Conservation (phyloP, 2,113 vertebrate species). For the Emydura subglobosa region DNA sequence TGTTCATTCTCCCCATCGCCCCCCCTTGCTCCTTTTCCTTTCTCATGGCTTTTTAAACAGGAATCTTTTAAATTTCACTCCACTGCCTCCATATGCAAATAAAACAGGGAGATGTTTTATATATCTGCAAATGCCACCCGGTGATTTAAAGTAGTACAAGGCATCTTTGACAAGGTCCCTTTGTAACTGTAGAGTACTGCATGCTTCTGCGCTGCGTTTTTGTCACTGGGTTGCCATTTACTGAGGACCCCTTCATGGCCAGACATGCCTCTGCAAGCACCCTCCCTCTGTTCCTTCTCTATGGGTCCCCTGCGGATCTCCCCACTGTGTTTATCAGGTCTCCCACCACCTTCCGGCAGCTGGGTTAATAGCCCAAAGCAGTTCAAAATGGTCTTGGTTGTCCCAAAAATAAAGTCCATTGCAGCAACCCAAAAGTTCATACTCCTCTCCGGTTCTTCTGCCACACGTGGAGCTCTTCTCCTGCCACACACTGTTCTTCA, state of each 20-base stretch:
- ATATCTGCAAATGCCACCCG: not conserved
- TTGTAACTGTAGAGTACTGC: not conserved
- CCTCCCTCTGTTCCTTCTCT: not conserved
- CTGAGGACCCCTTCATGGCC: too few relatives aligned
- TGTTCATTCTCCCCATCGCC: not conserved
- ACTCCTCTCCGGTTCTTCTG: not conserved
- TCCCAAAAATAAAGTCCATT: not conserved
- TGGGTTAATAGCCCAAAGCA: not conserved
- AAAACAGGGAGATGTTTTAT: not conserved
- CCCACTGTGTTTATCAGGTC: not conserved
- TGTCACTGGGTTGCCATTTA: too few relatives aligned
- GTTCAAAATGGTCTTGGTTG: not conserved
- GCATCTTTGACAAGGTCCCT: not conserved
- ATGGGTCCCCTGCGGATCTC: not conserved
- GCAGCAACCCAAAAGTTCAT: not conserved
- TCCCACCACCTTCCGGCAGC: too few relatives aligned
- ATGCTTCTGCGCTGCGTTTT: not conserved
- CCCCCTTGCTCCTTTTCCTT: not conserved
- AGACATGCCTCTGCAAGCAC: not conserved
- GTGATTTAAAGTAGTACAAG: not conserved
- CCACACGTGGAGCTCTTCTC: not conserved
- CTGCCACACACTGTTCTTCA: not conserved
- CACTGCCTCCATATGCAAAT: not conserved
- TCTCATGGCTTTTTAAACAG: not conserved
- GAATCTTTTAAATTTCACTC: not conserved